Base-by-base conservation (phyloP, 2,888 invertebrate genomes). In the Ormia ochracea region DNA sequence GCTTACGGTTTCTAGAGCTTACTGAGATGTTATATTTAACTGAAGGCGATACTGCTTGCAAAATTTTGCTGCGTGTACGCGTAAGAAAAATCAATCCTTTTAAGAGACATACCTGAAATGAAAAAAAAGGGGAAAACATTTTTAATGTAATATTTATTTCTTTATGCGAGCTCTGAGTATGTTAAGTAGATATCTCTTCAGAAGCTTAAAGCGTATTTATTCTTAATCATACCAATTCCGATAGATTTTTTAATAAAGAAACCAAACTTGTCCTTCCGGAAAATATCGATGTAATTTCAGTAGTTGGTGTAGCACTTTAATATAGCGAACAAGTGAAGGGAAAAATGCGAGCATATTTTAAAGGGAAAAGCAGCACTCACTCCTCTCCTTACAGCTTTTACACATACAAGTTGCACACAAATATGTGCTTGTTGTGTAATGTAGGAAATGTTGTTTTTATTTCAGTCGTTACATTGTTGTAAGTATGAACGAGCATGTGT, bases 181-280 rank as follows among this genome's bases (percentile, higher is more conserved):
- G n/a, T n/a, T n/a, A n/a, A n/a, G n/a, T n/a, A n/a, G n/a, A n/a
- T n/a, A 14, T 14, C 33, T 17, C 10, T 7, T 12, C n/a, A 17
- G 7, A 14, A 19, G 65, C 28, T 66, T 41, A 33, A 75, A 68
- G n/a, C 12, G 26, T n/a, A 50, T 52, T 82, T 82, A 82, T 83
- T 85, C 82, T 83, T 78, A 61, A 75, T 68, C 78, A 75, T 81
- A 79, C 45, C 72, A 65, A 63, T 80, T 70, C 6, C 61, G 26
- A n/a, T 21, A 28, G 28, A 50, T 19, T 38, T 54, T 23, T 12
- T 2, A 14, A 54, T 6, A 12, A 43, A 23, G 21, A 50, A 41
- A 38, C 14, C 19, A 63, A 72, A 59, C 2, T 28, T 36, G n/a
- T 41, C 63, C 38, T 54, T 72, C 17, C 36, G 61, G 50, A 48